A percentile compares a stretch with the other conserved stretches of the same genome.
phyloP scores from a whole-genome alignment of 2,888 invertebrate species.

The Brenthis ino region DNA sequence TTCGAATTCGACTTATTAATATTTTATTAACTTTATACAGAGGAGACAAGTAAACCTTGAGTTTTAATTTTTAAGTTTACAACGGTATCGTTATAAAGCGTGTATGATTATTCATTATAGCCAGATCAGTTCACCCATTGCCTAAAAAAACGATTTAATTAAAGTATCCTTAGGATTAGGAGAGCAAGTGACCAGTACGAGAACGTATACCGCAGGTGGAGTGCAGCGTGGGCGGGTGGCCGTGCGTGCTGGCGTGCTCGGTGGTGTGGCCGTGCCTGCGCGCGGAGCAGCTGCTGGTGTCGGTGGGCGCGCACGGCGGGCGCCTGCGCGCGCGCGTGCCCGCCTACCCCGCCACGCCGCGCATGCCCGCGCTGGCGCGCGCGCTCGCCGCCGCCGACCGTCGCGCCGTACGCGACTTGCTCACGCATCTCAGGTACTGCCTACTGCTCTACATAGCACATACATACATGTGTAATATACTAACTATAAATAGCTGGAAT shows the following conservation, averaged over 20 bases:
- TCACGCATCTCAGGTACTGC: slow-evolving; percentile 78
- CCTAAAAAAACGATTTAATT: no score
- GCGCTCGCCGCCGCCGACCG: slow-evolving; percentile 80
- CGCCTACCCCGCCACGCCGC: slow-evolving; percentile 91
- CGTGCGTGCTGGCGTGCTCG: slow-evolving; percentile 95
- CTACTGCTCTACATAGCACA: neutral
- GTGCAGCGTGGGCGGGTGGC: slow-evolving; percentile 91
- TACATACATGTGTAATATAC: neutral
- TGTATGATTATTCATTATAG: no score
- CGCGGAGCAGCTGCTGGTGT: slow-evolving; percentile 95
- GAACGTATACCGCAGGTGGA: slow-evolving; percentile 78
- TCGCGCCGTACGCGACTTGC: slow-evolving; percentile 57
- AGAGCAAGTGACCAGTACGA: no score
- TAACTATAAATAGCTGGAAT: neutral
- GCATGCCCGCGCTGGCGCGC: slow-evolving; percentile 90
- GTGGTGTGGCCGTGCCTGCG: slow-evolving; percentile 94
- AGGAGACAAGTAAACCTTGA: no score
- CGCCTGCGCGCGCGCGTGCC: slow-evolving; percentile 95
- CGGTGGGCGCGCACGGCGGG: slow-evolving; percentile 97
- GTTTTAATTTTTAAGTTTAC: no score
- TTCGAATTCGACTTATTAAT: no score
- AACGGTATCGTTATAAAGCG: no score
- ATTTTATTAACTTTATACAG: no score
- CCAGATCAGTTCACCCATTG: no score
- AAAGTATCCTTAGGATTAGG: no score